These are phyloP conservation scores for Tipula vernalis DNA, from an alignment of 2,888 invertebrate species.

Conservation along the genomic window DNA sequence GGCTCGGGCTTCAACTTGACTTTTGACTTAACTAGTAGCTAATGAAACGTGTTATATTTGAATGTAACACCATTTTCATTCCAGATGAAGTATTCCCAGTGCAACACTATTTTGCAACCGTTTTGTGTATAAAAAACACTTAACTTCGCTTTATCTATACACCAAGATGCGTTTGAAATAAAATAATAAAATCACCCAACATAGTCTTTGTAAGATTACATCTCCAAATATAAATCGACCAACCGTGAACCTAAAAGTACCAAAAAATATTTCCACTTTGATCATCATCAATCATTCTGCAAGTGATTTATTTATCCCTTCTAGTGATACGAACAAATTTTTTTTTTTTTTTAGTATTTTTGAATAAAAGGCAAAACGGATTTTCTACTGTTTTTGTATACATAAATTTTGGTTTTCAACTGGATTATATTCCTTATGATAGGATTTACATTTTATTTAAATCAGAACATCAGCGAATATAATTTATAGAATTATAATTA, in stretches of 20 bases:
- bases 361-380: not conserved
- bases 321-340: not conserved
- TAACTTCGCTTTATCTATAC: no score
- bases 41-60: no score
- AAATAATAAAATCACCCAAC: not conserved
- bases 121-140: no score
- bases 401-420: not conserved
- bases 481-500: not conserved
- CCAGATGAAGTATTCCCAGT: no score
- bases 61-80: no score
- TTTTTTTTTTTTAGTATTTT: not conserved
- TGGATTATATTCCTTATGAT: not conserved
- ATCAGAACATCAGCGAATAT: not conserved
- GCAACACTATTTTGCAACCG: no score
- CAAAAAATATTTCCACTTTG: not conserved
- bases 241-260: not conserved
- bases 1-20: no score
- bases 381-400: not conserved
- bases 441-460: slow-evolving; percentile 4
- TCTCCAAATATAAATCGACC: not conserved
- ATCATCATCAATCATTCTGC: slow-evolving; percentile 4
- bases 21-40: no score
- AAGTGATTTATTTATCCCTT: not conserved
- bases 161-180: no score
- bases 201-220: not conserved